These are phyloP conservation scores for Apus apus DNA, from an alignment of 2,113 vertebrate genomes.

Conservation along the genomic window DNA sequence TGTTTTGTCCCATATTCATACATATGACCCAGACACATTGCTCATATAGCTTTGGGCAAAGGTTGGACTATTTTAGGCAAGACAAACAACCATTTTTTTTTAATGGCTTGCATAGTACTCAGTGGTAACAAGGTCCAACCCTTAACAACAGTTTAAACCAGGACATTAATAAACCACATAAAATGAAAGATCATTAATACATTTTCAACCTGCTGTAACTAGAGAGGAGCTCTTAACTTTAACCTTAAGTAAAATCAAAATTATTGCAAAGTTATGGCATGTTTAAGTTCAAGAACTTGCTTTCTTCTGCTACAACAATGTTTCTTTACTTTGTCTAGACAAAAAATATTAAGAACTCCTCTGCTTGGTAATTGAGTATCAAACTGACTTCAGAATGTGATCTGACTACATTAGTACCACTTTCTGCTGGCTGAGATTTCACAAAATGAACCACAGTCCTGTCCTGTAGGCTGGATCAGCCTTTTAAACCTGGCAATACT, in stretches of 20 bases:
- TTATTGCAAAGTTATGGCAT: neutral
- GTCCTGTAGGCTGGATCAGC: neutral
- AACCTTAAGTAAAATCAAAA: neutral
- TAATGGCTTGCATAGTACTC: neutral
- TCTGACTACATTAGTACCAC: neutral
- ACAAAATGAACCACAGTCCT: neutral
- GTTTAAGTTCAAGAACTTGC: neutral
- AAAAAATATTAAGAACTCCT: constrained; percentile 26
- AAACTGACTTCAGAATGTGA: neutral
- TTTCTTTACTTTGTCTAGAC: constrained; percentile 25
- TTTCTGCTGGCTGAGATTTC: constrained; percentile 24
- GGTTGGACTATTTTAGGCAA: neutral
- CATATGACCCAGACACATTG: neutral
- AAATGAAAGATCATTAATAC: neutral
- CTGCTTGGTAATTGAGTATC: constrained; percentile 35
- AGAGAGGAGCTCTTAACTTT: neutral
- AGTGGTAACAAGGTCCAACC: neutral
- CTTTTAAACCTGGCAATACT: neutral
- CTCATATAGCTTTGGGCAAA: neutral
- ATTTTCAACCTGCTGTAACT: neutral
- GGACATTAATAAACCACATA: neutral
- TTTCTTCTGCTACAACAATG: neutral
- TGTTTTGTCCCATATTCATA: neutral
- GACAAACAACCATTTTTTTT: neutral
- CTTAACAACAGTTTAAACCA: neutral